These are phyloP conservation scores for Dynastes maya DNA, from an alignment of 2,888 invertebrate genomes.

Conservation along the genomic window DNA sequence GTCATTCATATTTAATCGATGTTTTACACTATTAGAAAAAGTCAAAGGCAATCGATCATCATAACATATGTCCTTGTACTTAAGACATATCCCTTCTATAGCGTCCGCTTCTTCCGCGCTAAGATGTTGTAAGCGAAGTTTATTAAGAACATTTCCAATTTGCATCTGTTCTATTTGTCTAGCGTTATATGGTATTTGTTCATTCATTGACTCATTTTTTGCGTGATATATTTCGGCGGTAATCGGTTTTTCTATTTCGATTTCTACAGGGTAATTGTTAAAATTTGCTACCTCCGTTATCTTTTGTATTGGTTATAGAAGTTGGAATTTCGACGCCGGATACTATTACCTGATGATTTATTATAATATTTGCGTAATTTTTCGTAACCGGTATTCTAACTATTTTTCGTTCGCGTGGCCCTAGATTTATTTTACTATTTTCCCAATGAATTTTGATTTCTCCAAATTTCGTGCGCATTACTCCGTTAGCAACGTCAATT, in stretches of 20 bases:
- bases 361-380: background rate
- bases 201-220: background rate
- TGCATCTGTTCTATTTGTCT: background rate
- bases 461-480: background rate
- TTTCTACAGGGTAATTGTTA: too few relatives aligned
- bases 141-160: background rate
- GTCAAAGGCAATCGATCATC: conserved; percentile 39
- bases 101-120: conserved; percentile 12
- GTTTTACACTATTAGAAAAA: conserved; percentile 51
- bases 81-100: conserved; percentile 24
- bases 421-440: too few relatives aligned
- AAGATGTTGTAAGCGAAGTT: background rate
- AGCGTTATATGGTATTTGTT: background rate
- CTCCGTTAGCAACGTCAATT: background rate
- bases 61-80: conserved; percentile 54
- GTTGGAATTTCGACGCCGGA: conserved; percentile 15
- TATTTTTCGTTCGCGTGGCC: background rate
- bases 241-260: too few relatives aligned
- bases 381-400: background rate
- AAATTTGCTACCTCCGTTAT: too few relatives aligned
- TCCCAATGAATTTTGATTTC: too few relatives aligned
- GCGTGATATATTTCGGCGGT: too few relatives aligned
- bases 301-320: too few relatives aligned
- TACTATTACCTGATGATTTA: conserved; percentile 20
- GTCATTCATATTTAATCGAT: conserved; percentile 52